Conservation (phyloP, 2,888 invertebrate species). For the Callinectes sapidus region DNA sequence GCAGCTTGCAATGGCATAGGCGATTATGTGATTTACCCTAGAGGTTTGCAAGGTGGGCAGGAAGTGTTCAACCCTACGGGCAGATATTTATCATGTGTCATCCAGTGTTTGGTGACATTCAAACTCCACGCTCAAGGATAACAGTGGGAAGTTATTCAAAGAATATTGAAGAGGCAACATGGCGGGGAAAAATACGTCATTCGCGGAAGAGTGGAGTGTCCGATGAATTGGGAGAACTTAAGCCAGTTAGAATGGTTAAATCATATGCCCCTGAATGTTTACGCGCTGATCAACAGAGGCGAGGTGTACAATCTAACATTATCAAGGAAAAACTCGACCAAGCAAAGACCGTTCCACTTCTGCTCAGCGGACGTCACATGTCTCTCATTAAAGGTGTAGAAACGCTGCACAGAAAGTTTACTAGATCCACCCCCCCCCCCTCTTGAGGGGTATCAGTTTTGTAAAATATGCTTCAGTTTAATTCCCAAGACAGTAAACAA, state of each 20-base stretch:
- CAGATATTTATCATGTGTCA: not conserved
- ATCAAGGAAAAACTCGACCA: not conserved
- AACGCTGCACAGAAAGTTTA: not conserved
- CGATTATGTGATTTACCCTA: not conserved
- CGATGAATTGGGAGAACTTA: not conserved
- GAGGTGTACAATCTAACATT: not conserved
- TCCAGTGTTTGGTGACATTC: not conserved
- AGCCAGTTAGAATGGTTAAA: not conserved
- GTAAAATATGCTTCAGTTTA: not conserved
- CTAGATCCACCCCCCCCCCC: not conserved
- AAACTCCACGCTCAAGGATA: not conserved
- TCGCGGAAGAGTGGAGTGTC: not conserved
- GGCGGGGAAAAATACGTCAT: not conserved
- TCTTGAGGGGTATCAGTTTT: not conserved
- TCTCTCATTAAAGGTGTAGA: not conserved
- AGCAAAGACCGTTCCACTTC: not conserved
- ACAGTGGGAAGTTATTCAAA: not conserved
- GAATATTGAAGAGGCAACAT: not conserved
- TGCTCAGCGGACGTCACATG: not conserved
- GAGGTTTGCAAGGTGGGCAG: not conserved
- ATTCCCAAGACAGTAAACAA: not conserved
- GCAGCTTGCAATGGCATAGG: not conserved
- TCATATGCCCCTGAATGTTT: not conserved
- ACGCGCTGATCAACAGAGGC: not conserved
- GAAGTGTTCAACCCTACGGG: not conserved